phyloP scores from a whole-genome alignment of 2,797 vertebrate species.

The Diceros bicornis region DNA sequence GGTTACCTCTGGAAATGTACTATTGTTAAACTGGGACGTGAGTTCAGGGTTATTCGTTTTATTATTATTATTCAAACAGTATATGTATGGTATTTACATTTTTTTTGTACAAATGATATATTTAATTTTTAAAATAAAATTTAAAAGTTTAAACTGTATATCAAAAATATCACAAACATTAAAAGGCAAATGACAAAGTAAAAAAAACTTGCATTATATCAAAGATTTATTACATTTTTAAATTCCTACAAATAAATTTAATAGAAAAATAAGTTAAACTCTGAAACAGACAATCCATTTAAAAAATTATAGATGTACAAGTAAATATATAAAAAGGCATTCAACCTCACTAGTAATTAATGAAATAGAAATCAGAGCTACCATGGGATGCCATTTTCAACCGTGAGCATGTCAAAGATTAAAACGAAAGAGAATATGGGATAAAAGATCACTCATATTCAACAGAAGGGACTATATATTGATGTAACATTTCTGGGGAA shows the following conservation, averaged over 20 bases:
- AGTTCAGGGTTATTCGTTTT: not conserved
- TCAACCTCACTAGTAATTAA: not conserved
- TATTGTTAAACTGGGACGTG: slow-evolving; percentile 3
- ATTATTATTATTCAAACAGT: slow-evolving; percentile 12
- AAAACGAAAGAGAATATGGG: not conserved
- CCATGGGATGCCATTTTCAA: not conserved
- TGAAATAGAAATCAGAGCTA: slow-evolving; percentile 31
- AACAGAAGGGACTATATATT: not conserved
- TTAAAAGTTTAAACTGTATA: slow-evolving; percentile 32
- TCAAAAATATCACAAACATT: slow-evolving; percentile 33
- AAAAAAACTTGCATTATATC: not conserved
- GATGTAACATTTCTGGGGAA: not conserved
- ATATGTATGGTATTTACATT: not conserved
- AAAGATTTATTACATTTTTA: not conserved
- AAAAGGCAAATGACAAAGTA: slow-evolving; percentile 41
- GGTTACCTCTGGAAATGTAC: not conserved
- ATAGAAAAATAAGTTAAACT: slow-evolving; percentile 28
- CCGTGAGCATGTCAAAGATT: not conserved
- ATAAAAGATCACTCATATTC: not conserved
- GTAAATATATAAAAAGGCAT: not conserved
- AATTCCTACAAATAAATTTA: slow-evolving; percentile 22
- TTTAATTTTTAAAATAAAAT: slow-evolving; percentile 54
- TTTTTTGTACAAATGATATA: slow-evolving; percentile 29
- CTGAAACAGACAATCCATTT: slow-evolving; percentile 31
- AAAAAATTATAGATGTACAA: not conserved